phyloP scores from a whole-genome alignment of 1,140 invertebrate species.

The Trichoplusia ni region DNA sequence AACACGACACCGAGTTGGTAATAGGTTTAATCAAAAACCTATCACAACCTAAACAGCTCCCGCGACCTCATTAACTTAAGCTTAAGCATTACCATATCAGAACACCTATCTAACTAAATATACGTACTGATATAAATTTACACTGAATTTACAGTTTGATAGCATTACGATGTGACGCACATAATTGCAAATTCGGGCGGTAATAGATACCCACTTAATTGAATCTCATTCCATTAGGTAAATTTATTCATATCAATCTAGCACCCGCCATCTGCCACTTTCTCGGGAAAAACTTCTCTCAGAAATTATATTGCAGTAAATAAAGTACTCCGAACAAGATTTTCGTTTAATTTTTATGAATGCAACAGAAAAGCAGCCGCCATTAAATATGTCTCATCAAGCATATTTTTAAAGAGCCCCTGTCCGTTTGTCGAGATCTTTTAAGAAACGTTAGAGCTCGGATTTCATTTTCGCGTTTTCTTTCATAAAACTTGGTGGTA shows the following conservation, averaged over 20 bases:
- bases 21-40: conserved; percentile 19
- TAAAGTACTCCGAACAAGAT: conserved; percentile 1
- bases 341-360: conserved; percentile 8
- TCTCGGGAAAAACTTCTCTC: background rate
- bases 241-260: conserved; percentile 36
- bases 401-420: background rate
- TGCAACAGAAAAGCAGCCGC: conserved; percentile 17
- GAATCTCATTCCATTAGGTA: conserved; percentile 30
- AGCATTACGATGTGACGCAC: conserved; percentile 3
- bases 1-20: background rate
- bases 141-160: conserved; percentile 5
- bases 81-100: conserved; percentile 22
- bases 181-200: conserved; percentile 29
- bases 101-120: background rate
- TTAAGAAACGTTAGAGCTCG: background rate
- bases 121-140: background rate
- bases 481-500: background rate
- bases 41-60: conserved; percentile 16
- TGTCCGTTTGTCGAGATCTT: background rate
- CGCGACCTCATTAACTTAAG: conserved; percentile 14
- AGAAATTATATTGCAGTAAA: conserved; percentile 14
- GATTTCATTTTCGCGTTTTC: background rate
- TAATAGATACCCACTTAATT: conserved; percentile 37
- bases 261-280: conserved; percentile 13
- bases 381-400: conserved; percentile 24